Base-by-base conservation (phyloP, 2,797 vertebrate genomes). In the Scarus forsteni region DNA sequence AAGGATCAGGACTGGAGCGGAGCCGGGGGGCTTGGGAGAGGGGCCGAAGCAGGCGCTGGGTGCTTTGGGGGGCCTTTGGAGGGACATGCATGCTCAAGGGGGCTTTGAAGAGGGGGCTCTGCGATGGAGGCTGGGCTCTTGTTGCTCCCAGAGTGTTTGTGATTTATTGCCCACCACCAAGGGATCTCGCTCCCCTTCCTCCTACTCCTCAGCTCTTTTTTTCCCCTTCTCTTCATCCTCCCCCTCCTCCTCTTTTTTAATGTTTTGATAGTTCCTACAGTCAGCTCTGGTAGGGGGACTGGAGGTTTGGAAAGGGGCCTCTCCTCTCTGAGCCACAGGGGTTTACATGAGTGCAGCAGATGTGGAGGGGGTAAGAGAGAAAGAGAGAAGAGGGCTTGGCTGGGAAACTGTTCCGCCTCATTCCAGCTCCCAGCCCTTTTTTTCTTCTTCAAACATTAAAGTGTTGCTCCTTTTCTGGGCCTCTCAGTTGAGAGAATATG, bases 301-400 rank as follows among this genome's bases (percentile, higher is more conserved):
- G 75, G 85, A 90, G 78, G 79, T 66, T 83, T 85, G 84, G 75
- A 81, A 85, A 84, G 77, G 85, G 88, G 85, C 91, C 88, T 86
- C 89, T 89, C 73, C 80, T 87, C 76, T 82, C 82, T 71, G 62
- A 92, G 89, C 92, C 89, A 84, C 84, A 82, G 88, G 92, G 91
- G 89, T 83, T 92, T 91, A 91, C 92, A 93, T 93, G 89, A 95
- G 93, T 90, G 89, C 89, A 94, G 91, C 93, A 95, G 93, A 95
- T 95, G 94, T 95, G 92, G 91, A 88, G 75, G 88, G 79, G 45
- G 80, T 68, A 68, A 75, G 75, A 48, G 60, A 85, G 69, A 85
- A 59, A 77, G 51, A 77, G 51, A 84, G 83, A 72, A 60, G 73
- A 84, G 81, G 84, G 86, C 75, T 38, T 66, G 80, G 88, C 87